phyloP scores from a whole-genome alignment of 2,113 vertebrate species.

The Pluvialis apricaria region DNA sequence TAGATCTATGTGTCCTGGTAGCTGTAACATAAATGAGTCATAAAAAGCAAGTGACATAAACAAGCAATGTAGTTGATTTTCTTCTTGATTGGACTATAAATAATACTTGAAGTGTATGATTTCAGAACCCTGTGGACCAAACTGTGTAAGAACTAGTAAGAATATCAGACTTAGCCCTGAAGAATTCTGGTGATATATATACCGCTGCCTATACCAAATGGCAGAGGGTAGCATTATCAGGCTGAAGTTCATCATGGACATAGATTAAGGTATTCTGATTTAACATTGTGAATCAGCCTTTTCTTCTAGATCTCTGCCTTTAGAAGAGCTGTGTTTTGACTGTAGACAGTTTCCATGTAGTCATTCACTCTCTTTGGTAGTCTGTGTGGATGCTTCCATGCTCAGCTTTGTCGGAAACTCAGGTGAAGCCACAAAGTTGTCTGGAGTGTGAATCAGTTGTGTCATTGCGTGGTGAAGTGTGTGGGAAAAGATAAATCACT shows the following conservation, averaged over 20 bases:
- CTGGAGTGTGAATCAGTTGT: background rate
- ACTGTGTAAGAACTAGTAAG: background rate
- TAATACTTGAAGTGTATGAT: background rate
- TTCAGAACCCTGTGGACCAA: background rate
- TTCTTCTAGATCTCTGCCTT: background rate
- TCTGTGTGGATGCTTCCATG: background rate
- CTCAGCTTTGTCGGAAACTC: background rate
- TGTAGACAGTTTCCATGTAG: background rate
- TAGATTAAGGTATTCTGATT: background rate
- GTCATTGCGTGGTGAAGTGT: background rate
- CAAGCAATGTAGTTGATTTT: background rate
- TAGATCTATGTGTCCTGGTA: background rate
- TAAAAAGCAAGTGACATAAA: conserved; percentile 17
- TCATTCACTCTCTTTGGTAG: background rate
- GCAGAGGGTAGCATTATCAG: background rate
- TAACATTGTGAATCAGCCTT: background rate
- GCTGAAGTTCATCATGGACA: background rate
- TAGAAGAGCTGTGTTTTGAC: background rate
- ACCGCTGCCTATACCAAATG: background rate
- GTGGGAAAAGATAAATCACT: background rate
- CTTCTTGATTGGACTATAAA: background rate
- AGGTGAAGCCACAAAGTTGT: background rate
- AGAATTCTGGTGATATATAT: background rate
- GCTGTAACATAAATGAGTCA: background rate
- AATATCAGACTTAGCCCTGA: background rate